Evolutionary conservation across 2,113 vertebrate species (phyloP).

Genomic region (Silurus meridionalis): DNA sequence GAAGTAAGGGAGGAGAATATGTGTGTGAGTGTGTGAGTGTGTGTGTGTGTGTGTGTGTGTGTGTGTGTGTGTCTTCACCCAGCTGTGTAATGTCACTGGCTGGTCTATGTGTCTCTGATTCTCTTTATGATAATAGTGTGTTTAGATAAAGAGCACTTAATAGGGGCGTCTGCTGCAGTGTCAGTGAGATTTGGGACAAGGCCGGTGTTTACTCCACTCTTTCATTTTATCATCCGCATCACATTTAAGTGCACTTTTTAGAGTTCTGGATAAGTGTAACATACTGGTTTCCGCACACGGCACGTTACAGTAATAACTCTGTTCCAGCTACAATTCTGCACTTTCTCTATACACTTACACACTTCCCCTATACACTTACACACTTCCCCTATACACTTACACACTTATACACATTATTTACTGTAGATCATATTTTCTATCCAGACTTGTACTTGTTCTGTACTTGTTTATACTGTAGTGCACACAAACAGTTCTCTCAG

Average conservation of each 20-base stretch:
- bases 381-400: neutral
- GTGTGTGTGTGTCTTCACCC: neutral
- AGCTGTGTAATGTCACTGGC: conserved; percentile 14
- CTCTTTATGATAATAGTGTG: conserved; percentile 26
- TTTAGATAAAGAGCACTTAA: conserved; percentile 21
- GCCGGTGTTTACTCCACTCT: neutral
- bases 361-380: neutral
- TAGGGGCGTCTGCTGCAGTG: neutral
- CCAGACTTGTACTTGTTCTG: too few species aligned
- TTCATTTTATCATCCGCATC: conserved; percentile 41
- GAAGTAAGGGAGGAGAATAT: neutral
- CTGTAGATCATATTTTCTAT: too few species aligned
- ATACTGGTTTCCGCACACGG: neutral
- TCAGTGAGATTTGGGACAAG: conserved; percentile 17
- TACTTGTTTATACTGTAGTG: too few species aligned
- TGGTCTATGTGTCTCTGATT: conserved; percentile 13
- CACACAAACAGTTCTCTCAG: too few species aligned
- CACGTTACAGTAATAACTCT: neutral
- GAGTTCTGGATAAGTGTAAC: neutral
- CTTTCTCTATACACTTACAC: neutral
- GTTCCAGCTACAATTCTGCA: neutral
- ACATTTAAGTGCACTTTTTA: conserved; percentile 27
- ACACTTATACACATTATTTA: neutral
- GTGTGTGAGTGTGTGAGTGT: too few species aligned
- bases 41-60: neutral